A percentile compares a stretch with the other conserved stretches of the same genome.
These are phyloP conservation scores for Nephrotoma flavescens DNA, from an alignment of 2,888 invertebrate genomes.

Conservation along the genomic window DNA sequence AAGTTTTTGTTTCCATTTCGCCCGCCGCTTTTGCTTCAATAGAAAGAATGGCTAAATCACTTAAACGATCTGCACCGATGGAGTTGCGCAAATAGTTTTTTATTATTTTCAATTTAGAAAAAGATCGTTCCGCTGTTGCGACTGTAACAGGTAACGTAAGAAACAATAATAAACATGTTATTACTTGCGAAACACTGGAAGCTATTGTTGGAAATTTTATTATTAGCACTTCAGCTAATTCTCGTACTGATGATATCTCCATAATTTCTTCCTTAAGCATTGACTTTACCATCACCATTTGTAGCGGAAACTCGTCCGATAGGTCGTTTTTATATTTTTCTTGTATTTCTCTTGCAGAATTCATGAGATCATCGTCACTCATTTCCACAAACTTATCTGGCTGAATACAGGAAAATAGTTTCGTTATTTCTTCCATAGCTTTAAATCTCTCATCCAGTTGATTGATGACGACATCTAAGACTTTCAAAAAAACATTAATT, in stretches of 20 bases:
- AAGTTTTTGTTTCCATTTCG: neutral
- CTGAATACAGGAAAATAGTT: no score
- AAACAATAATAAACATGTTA: slow-evolving; percentile 6
- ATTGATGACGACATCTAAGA: neutral
- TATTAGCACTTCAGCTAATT: slow-evolving; percentile 4
- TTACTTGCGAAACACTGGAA: slow-evolving; percentile 5
- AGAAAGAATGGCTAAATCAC: neutral
- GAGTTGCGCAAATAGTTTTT: no score
- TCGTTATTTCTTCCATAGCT: no score
- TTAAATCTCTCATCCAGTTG: neutral
- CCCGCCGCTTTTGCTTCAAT: neutral
- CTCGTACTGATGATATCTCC: slow-evolving; percentile 1
- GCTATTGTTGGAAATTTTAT: neutral
- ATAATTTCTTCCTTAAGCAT: neutral
- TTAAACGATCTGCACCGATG: no score
- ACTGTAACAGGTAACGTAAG: slow-evolving; percentile 6
- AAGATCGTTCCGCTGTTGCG: neutral
- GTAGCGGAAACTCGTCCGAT: neutral
- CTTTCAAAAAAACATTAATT: neutral
- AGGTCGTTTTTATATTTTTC: neutral
- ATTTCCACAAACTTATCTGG: neutral
- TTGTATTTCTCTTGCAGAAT: neutral
- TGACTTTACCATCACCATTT: neutral
- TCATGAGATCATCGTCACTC: neutral
- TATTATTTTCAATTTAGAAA: no score